Evolutionary conservation across 2,113 vertebrate genomes (phyloP).

Genomic region (Prolemur simus): DNA sequence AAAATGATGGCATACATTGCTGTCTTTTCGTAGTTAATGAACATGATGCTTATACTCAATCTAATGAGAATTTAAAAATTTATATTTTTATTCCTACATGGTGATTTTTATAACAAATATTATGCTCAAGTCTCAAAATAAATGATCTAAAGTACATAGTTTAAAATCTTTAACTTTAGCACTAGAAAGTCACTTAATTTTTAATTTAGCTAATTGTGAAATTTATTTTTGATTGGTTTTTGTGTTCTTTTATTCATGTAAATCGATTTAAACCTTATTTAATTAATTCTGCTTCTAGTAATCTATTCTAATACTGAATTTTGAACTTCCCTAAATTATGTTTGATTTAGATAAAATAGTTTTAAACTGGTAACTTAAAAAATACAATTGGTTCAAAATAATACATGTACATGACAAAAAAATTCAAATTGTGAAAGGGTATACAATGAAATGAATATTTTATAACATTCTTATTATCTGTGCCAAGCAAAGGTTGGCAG

Average conservation of each 20-base stretch:
- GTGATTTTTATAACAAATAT: conserved; percentile 57
- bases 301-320: conserved; percentile 17
- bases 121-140: conserved; percentile 42
- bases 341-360: conserved; percentile 44
- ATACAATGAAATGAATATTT: conserved; percentile 29
- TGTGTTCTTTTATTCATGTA: background rate
- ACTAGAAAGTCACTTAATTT: conserved; percentile 39
- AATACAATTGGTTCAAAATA: conserved; percentile 36
- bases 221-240: conserved; percentile 50
- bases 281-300: background rate
- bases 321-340: conserved; percentile 10
- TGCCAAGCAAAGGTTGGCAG: conserved; percentile 43
- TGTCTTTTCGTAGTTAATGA: conserved; percentile 64
- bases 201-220: conserved; percentile 25
- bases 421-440: conserved; percentile 36
- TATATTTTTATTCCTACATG: conserved; percentile 61
- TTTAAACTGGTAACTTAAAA: conserved; percentile 41
- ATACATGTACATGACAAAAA: background rate
- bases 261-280: conserved; percentile 12
- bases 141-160: conserved; percentile 11
- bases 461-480: conserved; percentile 53
- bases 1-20: conserved; percentile 58
- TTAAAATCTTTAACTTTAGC: background rate
- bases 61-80: conserved; percentile 42
- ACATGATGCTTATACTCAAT: conserved; percentile 57